Evolutionary conservation across 1,140 invertebrate species (phyloP).

Genomic region (Drosophila watanabei): DNA sequence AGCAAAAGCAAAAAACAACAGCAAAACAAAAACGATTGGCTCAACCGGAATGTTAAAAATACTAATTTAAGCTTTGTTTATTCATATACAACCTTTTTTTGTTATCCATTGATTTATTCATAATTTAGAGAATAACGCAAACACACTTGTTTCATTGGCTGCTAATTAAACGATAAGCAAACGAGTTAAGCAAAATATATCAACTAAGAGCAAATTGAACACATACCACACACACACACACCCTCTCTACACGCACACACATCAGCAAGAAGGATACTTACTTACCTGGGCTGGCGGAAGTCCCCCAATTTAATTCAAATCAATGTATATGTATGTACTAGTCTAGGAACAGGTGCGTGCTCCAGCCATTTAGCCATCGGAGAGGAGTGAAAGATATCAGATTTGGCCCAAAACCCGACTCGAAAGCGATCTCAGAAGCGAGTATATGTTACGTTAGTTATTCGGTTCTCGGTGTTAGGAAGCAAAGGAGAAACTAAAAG

Average conservation of each 20-base stretch:
- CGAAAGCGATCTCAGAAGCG: slow-evolving; percentile 33
- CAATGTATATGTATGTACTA: slow-evolving; percentile 68
- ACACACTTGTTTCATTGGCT: slow-evolving; percentile 52
- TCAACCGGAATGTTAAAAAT: slow-evolving; percentile 65
- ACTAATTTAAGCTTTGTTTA: slow-evolving; percentile 78
- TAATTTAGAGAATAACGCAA: slow-evolving; percentile 72
- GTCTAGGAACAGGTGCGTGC: slow-evolving; percentile 43
- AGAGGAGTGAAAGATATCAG: slow-evolving; percentile 32
- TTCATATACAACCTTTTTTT: slow-evolving; percentile 60
- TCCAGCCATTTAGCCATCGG: slow-evolving; percentile 32
- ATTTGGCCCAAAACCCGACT: slow-evolving; percentile 16
- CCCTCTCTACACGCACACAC: slow-evolving; percentile 61
- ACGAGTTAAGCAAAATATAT: slow-evolving; percentile 49
- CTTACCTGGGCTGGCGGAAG: slow-evolving; percentile 42
- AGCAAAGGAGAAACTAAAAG: slow-evolving; percentile 22
- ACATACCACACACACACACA: slow-evolving; percentile 49
- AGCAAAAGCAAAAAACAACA: not conserved
- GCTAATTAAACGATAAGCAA: slow-evolving; percentile 42
- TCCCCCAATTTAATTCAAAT: slow-evolving; percentile 54
- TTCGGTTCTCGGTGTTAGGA: slow-evolving; percentile 54
- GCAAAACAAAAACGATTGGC: slow-evolving; percentile 52
- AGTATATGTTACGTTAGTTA: slow-evolving; percentile 32
- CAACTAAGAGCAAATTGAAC: slow-evolving; percentile 72
- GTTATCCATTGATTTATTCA: slow-evolving; percentile 78
- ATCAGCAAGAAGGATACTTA: slow-evolving; percentile 41